A percentile compares a stretch with the other conserved stretches of the same genome.
Conservation (phyloP, 2,888 invertebrate species). For the Netelia virgata region DNA sequence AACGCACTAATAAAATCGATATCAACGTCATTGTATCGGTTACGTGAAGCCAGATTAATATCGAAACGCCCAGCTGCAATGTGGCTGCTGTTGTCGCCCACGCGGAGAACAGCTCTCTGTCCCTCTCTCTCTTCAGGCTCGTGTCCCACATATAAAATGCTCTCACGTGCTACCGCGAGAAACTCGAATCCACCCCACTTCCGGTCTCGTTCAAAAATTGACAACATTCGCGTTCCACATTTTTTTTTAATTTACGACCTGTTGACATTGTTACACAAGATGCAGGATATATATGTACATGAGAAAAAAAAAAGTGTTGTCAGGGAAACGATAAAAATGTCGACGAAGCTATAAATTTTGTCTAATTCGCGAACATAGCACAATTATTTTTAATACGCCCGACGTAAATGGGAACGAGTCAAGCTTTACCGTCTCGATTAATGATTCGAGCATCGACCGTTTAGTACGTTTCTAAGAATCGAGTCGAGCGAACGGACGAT, state of each 20-base stretch:
- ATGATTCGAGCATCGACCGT: conserved; percentile 37
- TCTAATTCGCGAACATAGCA: background rate
- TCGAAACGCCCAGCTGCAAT: background rate
- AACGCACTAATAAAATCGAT: conserved; percentile 24
- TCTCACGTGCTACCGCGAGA: conserved; percentile 3
- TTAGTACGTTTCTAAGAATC: conserved; percentile 27
- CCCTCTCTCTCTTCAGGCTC: background rate
- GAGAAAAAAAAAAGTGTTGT: background rate
- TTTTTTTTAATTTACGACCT: background rate
- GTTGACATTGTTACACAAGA: background rate
- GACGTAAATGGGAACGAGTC: conserved; percentile 14
- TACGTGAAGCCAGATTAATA: conserved; percentile 34
- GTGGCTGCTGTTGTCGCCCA: background rate
- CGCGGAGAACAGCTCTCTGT: background rate
- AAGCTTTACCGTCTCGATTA: conserved; percentile 29
- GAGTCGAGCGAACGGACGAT: conserved; percentile 24
- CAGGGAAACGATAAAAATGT: conserved; percentile 7
- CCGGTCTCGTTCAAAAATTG: background rate
- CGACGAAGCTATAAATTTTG: conserved; percentile 20
- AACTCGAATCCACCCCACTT: background rate
- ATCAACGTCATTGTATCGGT: conserved; percentile 14
- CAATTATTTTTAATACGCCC: conserved; percentile 1
- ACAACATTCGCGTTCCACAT: background rate
- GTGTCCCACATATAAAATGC: background rate
- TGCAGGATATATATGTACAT: background rate